Base-by-base conservation (phyloP, 1,140 invertebrate species). In the Aphis gossypii region DNA sequence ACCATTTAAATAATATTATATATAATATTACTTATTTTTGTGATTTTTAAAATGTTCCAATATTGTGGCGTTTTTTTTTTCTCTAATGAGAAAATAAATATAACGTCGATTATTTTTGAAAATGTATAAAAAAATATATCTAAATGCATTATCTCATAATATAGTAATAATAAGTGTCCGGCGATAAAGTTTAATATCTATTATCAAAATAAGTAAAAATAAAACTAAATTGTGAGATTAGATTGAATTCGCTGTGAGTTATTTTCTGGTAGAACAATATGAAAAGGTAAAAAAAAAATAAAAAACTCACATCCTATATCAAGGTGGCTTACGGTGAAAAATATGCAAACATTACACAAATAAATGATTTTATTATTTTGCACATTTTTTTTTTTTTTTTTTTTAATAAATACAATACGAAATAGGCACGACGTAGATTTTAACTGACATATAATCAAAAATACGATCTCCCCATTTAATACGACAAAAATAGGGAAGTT, bases 401-500 rank as follows among this genome's bases (percentile, higher is more conserved):
- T 89, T 56, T 30, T 18, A 41, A 56, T 56, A 56, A 89, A 56
- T 30, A 41, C 23, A 89, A 41, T 54, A 23, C n/a, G 21, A 56
- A 56, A 56, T 6, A 38, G 48, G 88, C 6, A 25, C 20, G 6
- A 9, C 23, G 44, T 35, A 76, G 25, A 91, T 91, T 91, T 91
- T 44, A 6, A 46, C 30, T 35, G 41, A 23, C 30, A 91, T 48
- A 91, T 23, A 91, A 91, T 76, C 90, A 91, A 91, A 91, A 91
- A 76, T 91, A 91, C n/a, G 60, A 91, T 46, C 25, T 46, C 44
- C 38, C 60, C 60, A n/a, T 91, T 91, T 76, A 91, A 91, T 76
- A 41, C 20, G 41, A 68, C 41, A 44, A 35, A 44, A 38, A 30
- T 6, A 68, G 38, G 1, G 21, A 23, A 35, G 87, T 44, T 5